Evolutionary conservation across 1,140 invertebrate species (phyloP).

Genomic region (Calliphora vicina): DNA sequence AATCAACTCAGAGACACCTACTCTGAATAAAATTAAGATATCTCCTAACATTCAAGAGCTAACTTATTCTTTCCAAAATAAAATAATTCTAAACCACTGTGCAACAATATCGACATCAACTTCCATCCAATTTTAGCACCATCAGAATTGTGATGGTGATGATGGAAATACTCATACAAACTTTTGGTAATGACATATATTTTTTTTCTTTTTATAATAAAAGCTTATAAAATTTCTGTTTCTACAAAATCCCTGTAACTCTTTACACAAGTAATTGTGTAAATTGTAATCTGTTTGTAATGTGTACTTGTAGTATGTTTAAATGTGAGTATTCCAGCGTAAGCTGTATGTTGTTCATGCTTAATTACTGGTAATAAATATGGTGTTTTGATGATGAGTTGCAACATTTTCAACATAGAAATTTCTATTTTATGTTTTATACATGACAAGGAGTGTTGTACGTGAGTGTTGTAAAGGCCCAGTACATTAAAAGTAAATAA

Average conservation of each 20-base stretch:
- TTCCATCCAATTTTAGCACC: background rate
- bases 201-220: background rate
- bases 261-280: background rate
- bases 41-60: no score
- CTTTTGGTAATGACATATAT: background rate
- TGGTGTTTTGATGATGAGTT: background rate
- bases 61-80: no score
- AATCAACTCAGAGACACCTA: no score
- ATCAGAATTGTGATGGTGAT: background rate
- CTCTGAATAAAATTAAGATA: no score
- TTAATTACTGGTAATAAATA: slow-evolving; percentile 9
- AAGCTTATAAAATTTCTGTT: slow-evolving; percentile 9
- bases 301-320: background rate
- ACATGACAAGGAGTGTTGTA: background rate
- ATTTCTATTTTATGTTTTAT: background rate
- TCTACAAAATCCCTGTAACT: background rate
- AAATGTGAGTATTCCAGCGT: background rate
- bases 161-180: background rate
- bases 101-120: background rate
- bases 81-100: no score
- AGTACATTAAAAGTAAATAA: background rate
- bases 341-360: background rate
- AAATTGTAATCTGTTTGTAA: background rate
- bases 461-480: background rate
- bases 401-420: background rate